A percentile compares a stretch with the other conserved stretches of the same genome.
These are phyloP conservation scores for Malurus cyaneus DNA, from an alignment of 2,113 vertebrate species.

Conservation along the genomic window DNA sequence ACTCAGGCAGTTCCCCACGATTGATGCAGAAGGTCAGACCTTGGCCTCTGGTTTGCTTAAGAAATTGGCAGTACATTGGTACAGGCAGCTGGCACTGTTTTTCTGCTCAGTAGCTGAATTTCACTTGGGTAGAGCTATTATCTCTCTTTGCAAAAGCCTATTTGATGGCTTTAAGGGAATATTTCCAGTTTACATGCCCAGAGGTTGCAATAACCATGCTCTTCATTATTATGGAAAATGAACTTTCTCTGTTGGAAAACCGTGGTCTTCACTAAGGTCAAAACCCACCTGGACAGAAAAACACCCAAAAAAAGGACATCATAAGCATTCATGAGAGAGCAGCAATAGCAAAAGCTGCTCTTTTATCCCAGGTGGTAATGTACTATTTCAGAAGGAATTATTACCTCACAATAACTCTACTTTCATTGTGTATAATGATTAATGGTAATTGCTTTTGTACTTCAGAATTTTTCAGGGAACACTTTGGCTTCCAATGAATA, in stretches of 20 bases:
- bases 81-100: not conserved
- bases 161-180: not conserved
- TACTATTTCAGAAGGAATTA: conserved; percentile 20
- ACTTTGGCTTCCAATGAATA: conserved; percentile 55
- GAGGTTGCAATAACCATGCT: not conserved
- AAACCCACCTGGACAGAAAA: not conserved
- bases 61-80: not conserved
- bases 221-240: not conserved
- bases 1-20: not conserved
- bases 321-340: not conserved
- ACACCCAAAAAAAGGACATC: not conserved
- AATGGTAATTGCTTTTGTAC: conserved; percentile 69
- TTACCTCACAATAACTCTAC: conserved; percentile 41
- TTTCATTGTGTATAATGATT: conserved; percentile 60
- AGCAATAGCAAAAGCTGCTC: not conserved
- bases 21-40: not conserved
- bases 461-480: conserved; percentile 54
- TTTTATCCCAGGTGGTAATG: not conserved
- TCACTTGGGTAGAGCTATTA: not conserved
- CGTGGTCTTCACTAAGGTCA: not conserved
- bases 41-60: not conserved
- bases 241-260: not conserved
- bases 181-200: not conserved
- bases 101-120: not conserved
- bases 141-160: not conserved